These are phyloP conservation scores for Piscicola geometra DNA, from an alignment of 2,888 invertebrate genomes.

Conservation along the genomic window DNA sequence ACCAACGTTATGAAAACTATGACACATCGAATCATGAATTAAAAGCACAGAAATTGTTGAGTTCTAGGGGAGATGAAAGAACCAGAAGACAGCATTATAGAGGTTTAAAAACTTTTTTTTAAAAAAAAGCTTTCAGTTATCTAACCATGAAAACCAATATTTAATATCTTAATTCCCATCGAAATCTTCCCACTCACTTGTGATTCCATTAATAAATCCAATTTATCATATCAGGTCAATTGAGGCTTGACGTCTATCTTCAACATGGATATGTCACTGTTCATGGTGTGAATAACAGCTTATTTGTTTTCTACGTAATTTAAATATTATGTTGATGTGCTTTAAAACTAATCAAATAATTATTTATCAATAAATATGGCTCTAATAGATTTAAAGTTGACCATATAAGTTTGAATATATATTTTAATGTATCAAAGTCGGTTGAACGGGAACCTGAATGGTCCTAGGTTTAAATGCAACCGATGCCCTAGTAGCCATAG, in stretches of 20 bases:
- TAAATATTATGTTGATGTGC: background rate
- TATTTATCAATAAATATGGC: too few relatives aligned
- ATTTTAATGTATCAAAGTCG: too few relatives aligned
- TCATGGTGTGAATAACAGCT: conserved; percentile 9
- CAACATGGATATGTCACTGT: background rate
- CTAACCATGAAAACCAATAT: too few relatives aligned
- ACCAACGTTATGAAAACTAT: background rate
- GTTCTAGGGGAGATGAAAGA: background rate
- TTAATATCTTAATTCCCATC: too few relatives aligned
- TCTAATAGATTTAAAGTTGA: too few relatives aligned
- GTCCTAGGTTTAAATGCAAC: too few relatives aligned
- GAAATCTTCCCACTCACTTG: too few relatives aligned
- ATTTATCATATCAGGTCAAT: conserved; percentile 13
- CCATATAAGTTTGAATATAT: too few relatives aligned
- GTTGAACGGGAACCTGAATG: too few relatives aligned
- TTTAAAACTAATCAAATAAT: background rate
- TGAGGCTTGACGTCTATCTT: conserved; percentile 7
- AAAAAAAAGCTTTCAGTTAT: background rate
- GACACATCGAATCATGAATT: background rate
- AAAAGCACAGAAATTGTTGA: background rate
- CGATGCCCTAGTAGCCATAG: background rate
- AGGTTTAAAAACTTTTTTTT: conserved; percentile 8
- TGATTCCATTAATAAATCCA: background rate
- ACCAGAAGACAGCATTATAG: conserved; percentile 19
- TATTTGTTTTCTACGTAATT: background rate